Evolutionary conservation across 2,888 invertebrate genomes (phyloP).

Genomic region (Argyresthia goedartella): DNA sequence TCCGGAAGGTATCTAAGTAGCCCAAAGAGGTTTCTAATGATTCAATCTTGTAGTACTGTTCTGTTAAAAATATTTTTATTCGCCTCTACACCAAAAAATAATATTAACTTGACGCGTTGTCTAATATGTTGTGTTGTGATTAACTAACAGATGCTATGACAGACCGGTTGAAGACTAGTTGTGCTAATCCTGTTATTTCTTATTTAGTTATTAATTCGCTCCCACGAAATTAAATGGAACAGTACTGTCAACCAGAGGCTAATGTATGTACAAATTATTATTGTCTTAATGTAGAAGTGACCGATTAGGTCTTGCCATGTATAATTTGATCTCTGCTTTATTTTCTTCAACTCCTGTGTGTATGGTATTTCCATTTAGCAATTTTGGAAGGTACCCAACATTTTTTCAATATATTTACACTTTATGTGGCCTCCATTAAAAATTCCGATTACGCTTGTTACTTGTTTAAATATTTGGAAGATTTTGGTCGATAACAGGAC

Average conservation of each 20-base stretch:
- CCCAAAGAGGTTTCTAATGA: too few species aligned
- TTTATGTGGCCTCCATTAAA: constrained; percentile 32
- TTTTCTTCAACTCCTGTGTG: constrained; percentile 34
- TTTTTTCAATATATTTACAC: constrained; percentile 31
- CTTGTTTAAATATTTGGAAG: constrained; percentile 38
- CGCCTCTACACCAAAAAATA: constrained; percentile 7
- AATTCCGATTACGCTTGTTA: constrained; percentile 31
- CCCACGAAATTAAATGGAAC: constrained; percentile 34
- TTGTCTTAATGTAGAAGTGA: constrained; percentile 34
- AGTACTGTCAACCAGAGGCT: constrained; percentile 50
- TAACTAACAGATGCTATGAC: constrained; percentile 27
- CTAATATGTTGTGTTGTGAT: constrained; percentile 23
- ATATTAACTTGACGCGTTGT: constrained; percentile 10
- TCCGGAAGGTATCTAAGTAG: too few species aligned
- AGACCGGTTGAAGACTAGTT: constrained; percentile 23
- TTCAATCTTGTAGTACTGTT: constrained; percentile 38
- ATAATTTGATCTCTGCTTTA: constrained; percentile 60
- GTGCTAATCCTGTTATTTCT: constrained; percentile 15
- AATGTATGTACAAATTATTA: constrained; percentile 51
- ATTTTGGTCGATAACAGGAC: constrained; percentile 31
- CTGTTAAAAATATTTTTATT: constrained; percentile 23
- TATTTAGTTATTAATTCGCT: neutral
- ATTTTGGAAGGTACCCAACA: constrained; percentile 28
- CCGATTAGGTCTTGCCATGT: constrained; percentile 53
- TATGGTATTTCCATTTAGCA: constrained; percentile 41